Conservation (phyloP, 2,113 vertebrate species). For the Spheniscus mendiculus region DNA sequence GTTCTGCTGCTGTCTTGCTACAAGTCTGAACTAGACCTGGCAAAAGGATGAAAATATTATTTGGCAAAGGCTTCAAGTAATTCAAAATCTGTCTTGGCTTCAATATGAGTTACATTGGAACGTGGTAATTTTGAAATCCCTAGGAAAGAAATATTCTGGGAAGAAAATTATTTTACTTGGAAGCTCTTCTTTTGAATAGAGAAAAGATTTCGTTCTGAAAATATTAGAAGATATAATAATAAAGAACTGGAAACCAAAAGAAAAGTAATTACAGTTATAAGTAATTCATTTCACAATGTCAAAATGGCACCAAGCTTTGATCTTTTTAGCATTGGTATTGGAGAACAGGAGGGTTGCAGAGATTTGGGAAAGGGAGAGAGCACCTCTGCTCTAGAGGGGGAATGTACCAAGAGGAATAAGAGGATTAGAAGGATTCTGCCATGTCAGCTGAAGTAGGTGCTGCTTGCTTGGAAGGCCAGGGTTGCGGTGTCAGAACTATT, state of each 20-base stretch:
- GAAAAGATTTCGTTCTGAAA: background rate
- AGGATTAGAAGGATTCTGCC: background rate
- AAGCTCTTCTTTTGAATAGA: background rate
- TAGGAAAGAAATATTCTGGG: background rate
- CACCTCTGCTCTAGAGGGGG: background rate
- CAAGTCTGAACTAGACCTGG: background rate
- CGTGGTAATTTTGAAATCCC: background rate
- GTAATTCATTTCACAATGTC: background rate
- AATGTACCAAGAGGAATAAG: background rate
- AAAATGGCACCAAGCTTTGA: background rate
- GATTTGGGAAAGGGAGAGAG: background rate
- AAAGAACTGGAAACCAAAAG: background rate
- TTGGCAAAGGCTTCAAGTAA: background rate
- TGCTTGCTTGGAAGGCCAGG: background rate
- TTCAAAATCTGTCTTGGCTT: background rate
- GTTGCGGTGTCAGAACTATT: background rate
- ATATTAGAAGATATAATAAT: background rate
- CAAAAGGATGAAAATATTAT: background rate
- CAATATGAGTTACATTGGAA: background rate
- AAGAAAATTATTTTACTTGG: background rate
- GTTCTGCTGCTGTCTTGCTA: background rate
- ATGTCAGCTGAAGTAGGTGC: background rate
- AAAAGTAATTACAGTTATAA: background rate
- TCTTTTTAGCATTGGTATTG: background rate
- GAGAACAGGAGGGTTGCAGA: background rate